Evolutionary conservation across 2,888 invertebrate species (phyloP).

Genomic region (Yponomeuta cagnagella): DNA sequence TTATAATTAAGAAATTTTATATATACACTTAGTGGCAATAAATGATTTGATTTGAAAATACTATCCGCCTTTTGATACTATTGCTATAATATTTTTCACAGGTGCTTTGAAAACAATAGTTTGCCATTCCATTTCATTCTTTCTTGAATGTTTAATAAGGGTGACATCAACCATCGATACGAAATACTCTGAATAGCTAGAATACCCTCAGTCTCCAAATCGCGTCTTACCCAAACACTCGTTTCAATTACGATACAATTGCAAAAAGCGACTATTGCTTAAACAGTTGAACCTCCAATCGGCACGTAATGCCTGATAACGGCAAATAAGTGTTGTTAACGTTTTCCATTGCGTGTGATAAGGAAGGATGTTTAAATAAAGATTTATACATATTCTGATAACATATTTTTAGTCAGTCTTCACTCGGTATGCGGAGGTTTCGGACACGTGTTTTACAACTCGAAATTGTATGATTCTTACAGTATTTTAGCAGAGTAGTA

Average conservation of each 20-base stretch:
- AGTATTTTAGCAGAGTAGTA: background rate
- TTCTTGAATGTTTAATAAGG: too few species aligned
- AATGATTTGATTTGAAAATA: too few species aligned
- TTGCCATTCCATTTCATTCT: too few species aligned
- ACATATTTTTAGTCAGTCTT: background rate
- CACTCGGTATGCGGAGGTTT: background rate
- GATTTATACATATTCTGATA: background rate
- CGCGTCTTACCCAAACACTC: background rate
- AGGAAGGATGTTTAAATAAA: conserved; percentile 1
- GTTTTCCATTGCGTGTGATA: background rate
- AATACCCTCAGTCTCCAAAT: background rate
- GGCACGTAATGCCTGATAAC: background rate
- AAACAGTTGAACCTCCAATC: background rate
- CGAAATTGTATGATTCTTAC: background rate
- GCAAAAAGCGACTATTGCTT: background rate
- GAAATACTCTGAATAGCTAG: background rate
- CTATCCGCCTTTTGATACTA: too few species aligned
- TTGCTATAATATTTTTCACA: too few species aligned
- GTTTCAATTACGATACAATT: background rate
- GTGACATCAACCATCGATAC: too few species aligned
- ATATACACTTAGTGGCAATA: too few species aligned
- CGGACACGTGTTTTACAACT: background rate
- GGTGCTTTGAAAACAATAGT: too few species aligned
- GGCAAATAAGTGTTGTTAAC: background rate
- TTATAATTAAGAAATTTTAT: too few species aligned